Conservation (phyloP, 2,888 invertebrate species). For the Chesias legatella region DNA sequence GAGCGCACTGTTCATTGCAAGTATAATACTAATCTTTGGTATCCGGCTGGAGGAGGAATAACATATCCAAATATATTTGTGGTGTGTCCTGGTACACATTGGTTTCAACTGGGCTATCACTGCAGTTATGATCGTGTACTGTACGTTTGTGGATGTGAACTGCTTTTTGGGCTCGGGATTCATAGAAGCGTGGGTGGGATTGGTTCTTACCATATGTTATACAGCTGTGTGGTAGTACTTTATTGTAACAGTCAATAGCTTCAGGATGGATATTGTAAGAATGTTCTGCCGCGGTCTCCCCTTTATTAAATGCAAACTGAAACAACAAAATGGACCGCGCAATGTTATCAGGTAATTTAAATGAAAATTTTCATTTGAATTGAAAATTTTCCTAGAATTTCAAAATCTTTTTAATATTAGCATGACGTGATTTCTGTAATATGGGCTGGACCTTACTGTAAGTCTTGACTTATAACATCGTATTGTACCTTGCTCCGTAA, state of each 20-base stretch:
- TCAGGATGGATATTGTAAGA: constrained; percentile 29
- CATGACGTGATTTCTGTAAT: too few relatives aligned
- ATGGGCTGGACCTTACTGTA: too few relatives aligned
- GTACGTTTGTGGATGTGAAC: constrained; percentile 25
- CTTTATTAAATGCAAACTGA: too few relatives aligned
- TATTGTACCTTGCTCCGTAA: too few relatives aligned
- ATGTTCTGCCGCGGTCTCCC: too few relatives aligned
- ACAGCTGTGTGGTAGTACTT: constrained; percentile 35
- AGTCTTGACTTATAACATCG: too few relatives aligned
- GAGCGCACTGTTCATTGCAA: constrained; percentile 29
- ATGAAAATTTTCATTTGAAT: too few relatives aligned
- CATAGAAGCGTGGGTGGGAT: constrained; percentile 22
- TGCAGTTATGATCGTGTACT: constrained; percentile 29
- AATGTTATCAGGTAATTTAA: too few relatives aligned
- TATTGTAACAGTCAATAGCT: constrained; percentile 36
- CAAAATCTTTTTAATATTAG: too few relatives aligned
- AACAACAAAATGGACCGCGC: too few relatives aligned
- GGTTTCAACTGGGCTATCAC: constrained; percentile 32
- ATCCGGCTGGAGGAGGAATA: constrained; percentile 22
- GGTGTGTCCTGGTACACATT: constrained; percentile 34
- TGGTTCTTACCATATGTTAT: constrained; percentile 31
- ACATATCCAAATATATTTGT: constrained; percentile 32
- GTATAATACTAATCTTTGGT: constrained; percentile 35
- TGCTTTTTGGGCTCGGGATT: constrained; percentile 36
- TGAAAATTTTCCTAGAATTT: too few relatives aligned